phyloP scores from a whole-genome alignment of 2,888 invertebrate species.

The Cosmia trapezina region DNA sequence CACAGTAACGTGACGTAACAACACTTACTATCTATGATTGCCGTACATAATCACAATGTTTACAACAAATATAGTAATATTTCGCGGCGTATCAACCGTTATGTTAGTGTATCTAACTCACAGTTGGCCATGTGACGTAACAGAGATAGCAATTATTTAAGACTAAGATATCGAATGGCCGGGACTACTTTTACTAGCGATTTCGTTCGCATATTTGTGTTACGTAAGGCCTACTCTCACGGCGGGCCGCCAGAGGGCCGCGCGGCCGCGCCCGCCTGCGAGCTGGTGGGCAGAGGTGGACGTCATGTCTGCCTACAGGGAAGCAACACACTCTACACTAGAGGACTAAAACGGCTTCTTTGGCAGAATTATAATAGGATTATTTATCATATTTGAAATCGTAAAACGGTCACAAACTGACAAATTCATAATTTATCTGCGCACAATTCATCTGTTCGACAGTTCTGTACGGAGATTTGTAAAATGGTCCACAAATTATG shows the following conservation, averaged over 20 bases:
- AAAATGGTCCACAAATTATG: too few relatives aligned
- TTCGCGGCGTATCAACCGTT: constrained; percentile 4
- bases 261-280: neutral
- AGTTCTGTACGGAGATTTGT: too few relatives aligned
- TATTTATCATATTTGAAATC: too few relatives aligned
- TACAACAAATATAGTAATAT: neutral
- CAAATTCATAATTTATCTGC: too few relatives aligned
- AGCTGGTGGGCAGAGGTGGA: too few relatives aligned
- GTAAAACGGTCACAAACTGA: too few relatives aligned
- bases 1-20: neutral
- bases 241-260: neutral
- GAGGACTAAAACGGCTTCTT: too few relatives aligned
- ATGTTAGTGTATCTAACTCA: neutral
- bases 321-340: too few relatives aligned
- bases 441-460: too few relatives aligned
- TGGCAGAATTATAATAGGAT: too few relatives aligned
- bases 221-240: constrained; percentile 35
- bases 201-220: constrained; percentile 28
- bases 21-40: constrained; percentile 13
- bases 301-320: too few relatives aligned
- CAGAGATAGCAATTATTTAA: neutral
- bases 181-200: constrained; percentile 35
- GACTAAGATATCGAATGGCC: neutral
- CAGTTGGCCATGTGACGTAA: neutral
- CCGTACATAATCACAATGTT: constrained; percentile 13